phyloP scores from a whole-genome alignment of 2,113 vertebrate genomes.

The Oncorhynchus tshawytscha region DNA sequence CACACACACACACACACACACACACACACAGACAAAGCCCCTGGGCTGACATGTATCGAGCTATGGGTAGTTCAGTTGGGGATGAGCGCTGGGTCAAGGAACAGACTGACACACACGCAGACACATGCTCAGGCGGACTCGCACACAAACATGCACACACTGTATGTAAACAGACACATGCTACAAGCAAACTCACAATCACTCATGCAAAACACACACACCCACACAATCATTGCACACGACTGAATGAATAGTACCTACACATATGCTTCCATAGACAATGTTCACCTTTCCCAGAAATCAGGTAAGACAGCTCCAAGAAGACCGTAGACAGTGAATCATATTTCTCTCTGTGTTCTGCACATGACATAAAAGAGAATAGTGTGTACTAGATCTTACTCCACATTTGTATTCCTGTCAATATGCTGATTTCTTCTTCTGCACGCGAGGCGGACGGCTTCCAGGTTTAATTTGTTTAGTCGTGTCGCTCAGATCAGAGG shows the following conservation, averaged over 20 bases:
- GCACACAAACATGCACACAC: neutral
- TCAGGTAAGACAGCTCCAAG: too few species aligned
- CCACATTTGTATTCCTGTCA: neutral
- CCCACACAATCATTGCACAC: neutral
- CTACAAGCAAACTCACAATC: neutral
- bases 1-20: neutral
- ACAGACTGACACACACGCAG: conserved; percentile 2
- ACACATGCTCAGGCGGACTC: neutral
- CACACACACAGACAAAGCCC: conserved; percentile 1
- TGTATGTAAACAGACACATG: neutral
- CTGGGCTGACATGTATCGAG: conserved; percentile 1
- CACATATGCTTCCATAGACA: neutral
- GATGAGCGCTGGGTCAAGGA: conserved; percentile 19
- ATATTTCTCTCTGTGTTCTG: neutral
- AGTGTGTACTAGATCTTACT: neutral
- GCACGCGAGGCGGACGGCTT: neutral
- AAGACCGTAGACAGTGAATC: neutral
- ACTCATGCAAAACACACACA: neutral
- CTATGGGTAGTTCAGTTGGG: conserved; percentile 30
- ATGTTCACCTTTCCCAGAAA: neutral
- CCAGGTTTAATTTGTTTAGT: neutral
- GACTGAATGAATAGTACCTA: neutral
- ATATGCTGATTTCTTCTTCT: neutral
- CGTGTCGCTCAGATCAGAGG: neutral
- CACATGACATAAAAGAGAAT: neutral